phyloP scores from a whole-genome alignment of 2,888 invertebrate species.

The Diarsia mendica region DNA sequence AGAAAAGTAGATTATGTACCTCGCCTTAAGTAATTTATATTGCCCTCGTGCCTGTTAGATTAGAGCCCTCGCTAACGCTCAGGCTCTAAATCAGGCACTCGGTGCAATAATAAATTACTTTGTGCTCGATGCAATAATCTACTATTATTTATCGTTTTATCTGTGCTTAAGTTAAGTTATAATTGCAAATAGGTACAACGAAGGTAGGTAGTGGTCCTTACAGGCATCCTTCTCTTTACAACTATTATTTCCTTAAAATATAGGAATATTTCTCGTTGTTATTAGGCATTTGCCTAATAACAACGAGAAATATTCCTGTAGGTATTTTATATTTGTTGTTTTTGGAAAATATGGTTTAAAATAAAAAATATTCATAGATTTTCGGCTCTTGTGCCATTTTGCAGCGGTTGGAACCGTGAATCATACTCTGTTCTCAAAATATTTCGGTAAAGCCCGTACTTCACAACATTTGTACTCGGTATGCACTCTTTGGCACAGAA shows the following conservation, averaged over 20 bases:
- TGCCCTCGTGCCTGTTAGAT: too few species aligned
- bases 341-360: not conserved
- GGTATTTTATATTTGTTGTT: too few species aligned
- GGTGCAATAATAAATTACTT: too few species aligned
- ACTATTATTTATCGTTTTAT: not conserved
- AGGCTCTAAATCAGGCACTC: too few species aligned
- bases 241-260: not conserved
- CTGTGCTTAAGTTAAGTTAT: not conserved
- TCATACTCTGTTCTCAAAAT: constrained; percentile 10
- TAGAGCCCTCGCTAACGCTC: too few species aligned
- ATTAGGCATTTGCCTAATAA: too few species aligned
- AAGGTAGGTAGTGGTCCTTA: not conserved
- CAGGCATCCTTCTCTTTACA: not conserved
- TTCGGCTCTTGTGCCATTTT: not conserved
- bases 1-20: too few species aligned
- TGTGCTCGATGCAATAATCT: too few species aligned
- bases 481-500: not conserved
- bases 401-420: constrained; percentile 2
- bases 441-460: not conserved
- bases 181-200: not conserved
- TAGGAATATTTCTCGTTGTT: not conserved
- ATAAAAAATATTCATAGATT: not conserved
- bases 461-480: not conserved
- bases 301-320: too few species aligned
- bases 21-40: too few species aligned